Conservation (phyloP, 2,797 vertebrate species). For the Cetoscarus ocellatus region DNA sequence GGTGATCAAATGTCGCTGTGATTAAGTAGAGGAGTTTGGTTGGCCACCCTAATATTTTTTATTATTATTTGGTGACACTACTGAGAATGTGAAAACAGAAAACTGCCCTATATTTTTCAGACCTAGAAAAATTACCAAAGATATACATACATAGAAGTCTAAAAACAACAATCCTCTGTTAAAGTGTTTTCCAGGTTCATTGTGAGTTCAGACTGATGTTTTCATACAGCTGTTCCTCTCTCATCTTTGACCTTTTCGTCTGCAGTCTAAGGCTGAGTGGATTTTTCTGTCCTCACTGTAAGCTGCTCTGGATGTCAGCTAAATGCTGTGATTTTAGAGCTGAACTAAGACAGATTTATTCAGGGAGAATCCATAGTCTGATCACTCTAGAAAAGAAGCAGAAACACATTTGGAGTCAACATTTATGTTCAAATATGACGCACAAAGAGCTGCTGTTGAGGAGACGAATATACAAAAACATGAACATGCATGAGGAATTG, state of each 20-base stretch:
- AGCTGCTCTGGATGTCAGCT: constrained; percentile 15
- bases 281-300: not conserved
- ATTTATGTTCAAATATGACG: too few relatives aligned
- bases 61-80: too few relatives aligned
- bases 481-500: not conserved
- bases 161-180: too few relatives aligned
- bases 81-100: too few relatives aligned
- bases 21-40: too few relatives aligned
- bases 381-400: not conserved
- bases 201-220: not conserved
- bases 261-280: not conserved
- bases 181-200: not conserved
- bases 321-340: not conserved
- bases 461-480: not conserved
- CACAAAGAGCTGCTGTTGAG: not conserved
- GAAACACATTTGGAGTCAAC: not conserved
- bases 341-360: not conserved
- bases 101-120: too few relatives aligned
- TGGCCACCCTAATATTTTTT: too few relatives aligned
- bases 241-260: constrained; percentile 19
- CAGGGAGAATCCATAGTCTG: not conserved
- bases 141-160: not conserved
- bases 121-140: too few relatives aligned
- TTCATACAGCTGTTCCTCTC: not conserved
- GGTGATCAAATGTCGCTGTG: too few relatives aligned